phyloP scores from a whole-genome alignment of 2,113 vertebrate genomes.

The Hemiprocne comata region DNA sequence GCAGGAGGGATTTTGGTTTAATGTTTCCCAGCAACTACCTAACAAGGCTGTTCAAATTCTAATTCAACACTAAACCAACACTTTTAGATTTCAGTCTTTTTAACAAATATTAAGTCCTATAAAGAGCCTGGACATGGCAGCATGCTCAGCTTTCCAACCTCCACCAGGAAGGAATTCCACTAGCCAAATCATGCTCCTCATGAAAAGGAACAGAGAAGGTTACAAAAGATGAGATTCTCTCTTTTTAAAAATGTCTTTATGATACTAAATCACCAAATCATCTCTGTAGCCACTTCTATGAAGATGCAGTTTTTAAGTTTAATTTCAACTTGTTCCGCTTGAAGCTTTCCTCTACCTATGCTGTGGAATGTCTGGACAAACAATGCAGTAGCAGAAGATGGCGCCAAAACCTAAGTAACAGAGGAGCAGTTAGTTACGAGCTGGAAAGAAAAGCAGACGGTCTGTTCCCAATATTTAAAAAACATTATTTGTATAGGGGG shows the following conservation, averaged over 20 bases:
- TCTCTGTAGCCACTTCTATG: neutral
- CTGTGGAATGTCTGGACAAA: neutral
- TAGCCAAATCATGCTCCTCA: neutral
- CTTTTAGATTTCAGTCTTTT: neutral
- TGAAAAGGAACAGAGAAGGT: neutral
- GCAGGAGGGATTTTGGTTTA: neutral
- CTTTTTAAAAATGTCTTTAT: neutral
- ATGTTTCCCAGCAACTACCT: neutral
- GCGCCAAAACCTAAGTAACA: slow-evolving; percentile 41
- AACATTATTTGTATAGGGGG: neutral
- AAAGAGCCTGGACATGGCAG: neutral
- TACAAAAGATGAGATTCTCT: neutral
- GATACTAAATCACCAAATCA: neutral
- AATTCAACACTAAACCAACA: neutral
- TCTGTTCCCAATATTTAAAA: neutral
- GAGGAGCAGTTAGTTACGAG: neutral
- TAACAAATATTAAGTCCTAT: neutral
- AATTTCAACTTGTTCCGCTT: neutral
- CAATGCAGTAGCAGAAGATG: slow-evolving; percentile 37
- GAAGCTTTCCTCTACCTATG: neutral
- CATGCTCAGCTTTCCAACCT: neutral
- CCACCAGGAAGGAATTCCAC: neutral
- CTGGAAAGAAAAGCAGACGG: neutral
- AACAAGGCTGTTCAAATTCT: neutral
- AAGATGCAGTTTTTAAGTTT: neutral